Conservation (phyloP, 1,140 invertebrate species). For the Orius insidiosus region DNA sequence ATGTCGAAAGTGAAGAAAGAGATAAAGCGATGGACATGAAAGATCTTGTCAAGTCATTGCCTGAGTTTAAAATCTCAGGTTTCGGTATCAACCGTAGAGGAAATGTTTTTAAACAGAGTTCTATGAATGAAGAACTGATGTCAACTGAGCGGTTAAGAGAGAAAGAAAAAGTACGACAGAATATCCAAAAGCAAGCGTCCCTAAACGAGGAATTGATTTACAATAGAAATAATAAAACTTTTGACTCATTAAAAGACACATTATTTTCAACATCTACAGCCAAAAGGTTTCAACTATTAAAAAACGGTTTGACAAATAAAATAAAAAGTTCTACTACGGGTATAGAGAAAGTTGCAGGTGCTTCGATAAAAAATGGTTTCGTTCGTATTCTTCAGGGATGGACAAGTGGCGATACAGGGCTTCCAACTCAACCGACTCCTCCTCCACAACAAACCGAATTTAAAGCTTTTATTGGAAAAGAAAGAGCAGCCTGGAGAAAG, state of each 20-base stretch:
- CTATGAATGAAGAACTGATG: constrained; percentile 77
- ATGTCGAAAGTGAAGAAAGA: constrained; percentile 34
- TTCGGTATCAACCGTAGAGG: constrained; percentile 31
- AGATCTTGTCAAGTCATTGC: constrained; percentile 36
- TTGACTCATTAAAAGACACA: constrained; percentile 52
- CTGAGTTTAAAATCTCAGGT: constrained; percentile 34
- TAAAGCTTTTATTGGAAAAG: constrained; percentile 25
- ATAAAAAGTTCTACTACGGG: constrained; percentile 62
- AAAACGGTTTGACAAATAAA: constrained; percentile 62
- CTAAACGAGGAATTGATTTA: constrained; percentile 73
- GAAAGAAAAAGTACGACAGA: constrained; percentile 63
- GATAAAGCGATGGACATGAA: constrained; percentile 47
- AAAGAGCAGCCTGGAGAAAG: constrained; percentile 29
- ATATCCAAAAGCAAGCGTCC: constrained; percentile 76
- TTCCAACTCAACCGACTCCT: constrained; percentile 11
- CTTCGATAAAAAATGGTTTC: constrained; percentile 41
- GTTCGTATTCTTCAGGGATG: constrained; percentile 58
- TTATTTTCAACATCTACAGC: constrained; percentile 53
- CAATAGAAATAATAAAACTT: constrained; percentile 37
- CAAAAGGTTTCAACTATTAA: constrained; percentile 65
- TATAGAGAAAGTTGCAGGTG: constrained; percentile 58
- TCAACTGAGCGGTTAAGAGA: constrained; percentile 61
- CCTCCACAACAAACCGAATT: constrained; percentile 15
- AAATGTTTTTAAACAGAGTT: constrained; percentile 65
- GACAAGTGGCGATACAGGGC: constrained; percentile 25